These are phyloP conservation scores for Scolopax bukidnonensis DNA, from an alignment of 2,797 vertebrate genomes.

Conservation along the genomic window DNA sequence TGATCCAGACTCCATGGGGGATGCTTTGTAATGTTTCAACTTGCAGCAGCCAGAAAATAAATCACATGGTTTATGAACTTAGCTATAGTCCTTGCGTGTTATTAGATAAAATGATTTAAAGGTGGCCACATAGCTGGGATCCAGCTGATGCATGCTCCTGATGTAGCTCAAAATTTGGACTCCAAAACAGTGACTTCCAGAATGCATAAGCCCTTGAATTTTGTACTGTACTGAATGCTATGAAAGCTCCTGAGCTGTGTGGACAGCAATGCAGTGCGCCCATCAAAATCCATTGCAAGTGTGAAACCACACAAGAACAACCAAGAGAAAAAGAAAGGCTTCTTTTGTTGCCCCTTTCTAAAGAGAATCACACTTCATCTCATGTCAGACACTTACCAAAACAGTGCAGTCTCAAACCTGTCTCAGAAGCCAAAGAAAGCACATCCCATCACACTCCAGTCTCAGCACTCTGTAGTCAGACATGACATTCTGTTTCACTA, in stretches of 20 bases:
- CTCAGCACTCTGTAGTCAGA: neutral
- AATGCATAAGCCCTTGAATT: neutral
- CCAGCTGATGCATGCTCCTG: neutral
- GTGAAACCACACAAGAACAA: neutral
- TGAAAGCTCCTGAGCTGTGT: neutral
- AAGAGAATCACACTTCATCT: neutral
- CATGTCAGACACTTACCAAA: neutral
- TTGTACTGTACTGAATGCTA: neutral
- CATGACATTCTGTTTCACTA: neutral
- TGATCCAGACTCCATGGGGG: neutral
- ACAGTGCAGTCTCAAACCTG: neutral
- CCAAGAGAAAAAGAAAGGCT: neutral
- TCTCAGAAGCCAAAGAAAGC: neutral
- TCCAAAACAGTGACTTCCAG: neutral
- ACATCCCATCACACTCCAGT: neutral
- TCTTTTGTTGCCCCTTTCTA: neutral
- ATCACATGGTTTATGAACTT: neutral
- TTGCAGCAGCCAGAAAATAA: neutral
- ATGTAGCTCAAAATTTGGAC: neutral
- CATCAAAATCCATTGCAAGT: neutral
- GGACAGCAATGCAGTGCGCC: neutral
- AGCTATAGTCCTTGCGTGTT: neutral
- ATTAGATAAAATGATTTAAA: neutral
- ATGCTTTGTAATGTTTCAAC: neutral
- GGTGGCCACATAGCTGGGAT: neutral